phyloP scores from a whole-genome alignment of 2,797 vertebrate genomes.

The Anas bernieri region DNA sequence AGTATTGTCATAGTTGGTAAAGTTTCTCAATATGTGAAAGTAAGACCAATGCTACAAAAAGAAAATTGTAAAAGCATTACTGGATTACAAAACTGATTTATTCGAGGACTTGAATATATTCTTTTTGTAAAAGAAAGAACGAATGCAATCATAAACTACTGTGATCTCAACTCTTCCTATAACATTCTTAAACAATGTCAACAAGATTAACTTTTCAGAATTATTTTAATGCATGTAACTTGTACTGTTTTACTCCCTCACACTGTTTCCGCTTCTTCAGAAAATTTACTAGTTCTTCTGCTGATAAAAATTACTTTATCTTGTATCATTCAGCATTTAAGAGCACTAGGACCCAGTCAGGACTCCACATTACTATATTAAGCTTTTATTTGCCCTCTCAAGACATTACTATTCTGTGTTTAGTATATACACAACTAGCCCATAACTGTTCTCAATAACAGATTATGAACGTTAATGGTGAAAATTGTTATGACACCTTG shows the following conservation, averaged over 20 bases:
- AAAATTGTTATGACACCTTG: neutral
- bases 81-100: neutral
- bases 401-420: neutral
- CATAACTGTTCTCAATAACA: neutral
- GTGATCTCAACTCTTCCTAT: neutral
- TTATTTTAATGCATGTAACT: neutral
- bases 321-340: neutral
- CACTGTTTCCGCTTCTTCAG: neutral
- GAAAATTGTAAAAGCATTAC: neutral
- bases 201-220: neutral
- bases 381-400: neutral
- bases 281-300: neutral
- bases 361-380: neutral
- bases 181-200: neutral
- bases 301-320: neutral
- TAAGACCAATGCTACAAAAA: neutral
- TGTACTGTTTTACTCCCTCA: neutral
- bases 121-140: neutral
- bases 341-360: neutral
- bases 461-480: neutral
- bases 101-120: neutral
- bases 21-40: neutral
- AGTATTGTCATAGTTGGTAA: neutral
- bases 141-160: neutral
- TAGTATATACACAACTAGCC: neutral